Conservation (phyloP, 2,113 vertebrate genomes). For the Perca flavescens region DNA sequence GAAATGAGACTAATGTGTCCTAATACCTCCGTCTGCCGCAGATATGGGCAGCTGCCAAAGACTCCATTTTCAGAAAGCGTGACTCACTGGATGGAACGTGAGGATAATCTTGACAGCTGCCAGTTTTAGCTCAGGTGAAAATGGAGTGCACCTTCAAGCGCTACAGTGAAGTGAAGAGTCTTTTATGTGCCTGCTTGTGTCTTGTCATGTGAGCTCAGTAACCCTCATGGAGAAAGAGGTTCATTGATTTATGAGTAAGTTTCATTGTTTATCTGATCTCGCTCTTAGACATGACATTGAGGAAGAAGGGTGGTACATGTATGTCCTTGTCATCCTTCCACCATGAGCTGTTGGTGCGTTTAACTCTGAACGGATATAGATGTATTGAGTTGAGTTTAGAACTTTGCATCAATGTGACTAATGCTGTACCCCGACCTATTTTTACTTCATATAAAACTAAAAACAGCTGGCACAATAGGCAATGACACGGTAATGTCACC, state of each 20-base stretch:
- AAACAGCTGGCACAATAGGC: constrained; percentile 29
- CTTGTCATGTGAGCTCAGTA: constrained; percentile 47
- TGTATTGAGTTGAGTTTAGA: background rate
- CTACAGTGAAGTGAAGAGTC: background rate
- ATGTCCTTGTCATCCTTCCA: constrained; percentile 15
- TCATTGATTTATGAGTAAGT: constrained; percentile 48
- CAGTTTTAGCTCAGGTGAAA: constrained; percentile 59
- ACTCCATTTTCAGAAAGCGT: constrained; percentile 65
- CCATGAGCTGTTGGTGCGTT: background rate
- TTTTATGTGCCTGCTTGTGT: constrained; percentile 19
- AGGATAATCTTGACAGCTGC: constrained; percentile 63
- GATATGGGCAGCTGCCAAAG: constrained; percentile 69
- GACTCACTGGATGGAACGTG: constrained; percentile 45
- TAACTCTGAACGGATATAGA: background rate
- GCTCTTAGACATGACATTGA: constrained; percentile 10
- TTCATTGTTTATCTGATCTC: constrained; percentile 42
- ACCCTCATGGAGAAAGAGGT: constrained; percentile 43
- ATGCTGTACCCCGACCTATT: constrained; percentile 7
- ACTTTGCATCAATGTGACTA: background rate
- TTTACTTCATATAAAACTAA: constrained; percentile 28
- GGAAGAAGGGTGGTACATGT: background rate
- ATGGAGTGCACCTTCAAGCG: constrained; percentile 20
- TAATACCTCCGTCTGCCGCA: constrained; percentile 61
- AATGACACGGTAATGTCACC: constrained; percentile 42
- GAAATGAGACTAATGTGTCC: constrained; percentile 74